Evolutionary conservation across 2,113 vertebrate species (phyloP), one percentile per base, ranked within the genome.

Genomic region (Oreocharis arfaki): DNA sequence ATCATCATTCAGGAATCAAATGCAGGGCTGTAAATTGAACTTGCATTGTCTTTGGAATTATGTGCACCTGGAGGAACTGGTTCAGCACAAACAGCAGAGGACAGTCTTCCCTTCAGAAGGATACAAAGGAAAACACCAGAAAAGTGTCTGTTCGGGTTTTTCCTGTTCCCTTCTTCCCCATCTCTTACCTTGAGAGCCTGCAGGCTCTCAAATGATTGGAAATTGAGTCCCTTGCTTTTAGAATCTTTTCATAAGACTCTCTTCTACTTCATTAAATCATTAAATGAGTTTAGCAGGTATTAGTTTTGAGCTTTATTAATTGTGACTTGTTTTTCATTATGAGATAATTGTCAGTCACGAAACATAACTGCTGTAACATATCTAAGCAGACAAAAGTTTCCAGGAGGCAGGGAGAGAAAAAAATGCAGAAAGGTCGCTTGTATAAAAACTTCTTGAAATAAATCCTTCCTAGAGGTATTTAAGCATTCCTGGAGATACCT

Each of bases 271-370:
- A 98, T 99, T 99, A 99, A 98, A 97, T 97, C 92, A 95, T 98
- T 98, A 98, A 98, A 97, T 97, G 98, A 98, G 98, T 98, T 98
- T 98, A 99, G 95, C 97, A 98, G 91, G 97, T 98, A 98, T 98
- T 97, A 94, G 97, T 98, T 98, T 98, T 99, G 98, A 99, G 98
- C 97, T 98, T 99, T 98, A 99, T 99, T 99, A 98, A 98, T 98
- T 98, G 98, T 99, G 99, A 99, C 98, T 99, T 98, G 98, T 98
- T 99, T 99, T 99, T 99, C 98, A 98, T 99, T 99, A 99, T 97
- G 98, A 98, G 97, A 98, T 99, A 99, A 99, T 99, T 99, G 98
- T 98, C 98, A 99, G 98, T 98, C 98, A 98, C 92, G 74, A 99
- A 98, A 97, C 97, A 98, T 98, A 98, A 98, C 97, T 97, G 94